These are phyloP conservation scores for Gymnocheta viridis DNA, from an alignment of 2,888 invertebrate species.

Conservation along the genomic window DNA sequence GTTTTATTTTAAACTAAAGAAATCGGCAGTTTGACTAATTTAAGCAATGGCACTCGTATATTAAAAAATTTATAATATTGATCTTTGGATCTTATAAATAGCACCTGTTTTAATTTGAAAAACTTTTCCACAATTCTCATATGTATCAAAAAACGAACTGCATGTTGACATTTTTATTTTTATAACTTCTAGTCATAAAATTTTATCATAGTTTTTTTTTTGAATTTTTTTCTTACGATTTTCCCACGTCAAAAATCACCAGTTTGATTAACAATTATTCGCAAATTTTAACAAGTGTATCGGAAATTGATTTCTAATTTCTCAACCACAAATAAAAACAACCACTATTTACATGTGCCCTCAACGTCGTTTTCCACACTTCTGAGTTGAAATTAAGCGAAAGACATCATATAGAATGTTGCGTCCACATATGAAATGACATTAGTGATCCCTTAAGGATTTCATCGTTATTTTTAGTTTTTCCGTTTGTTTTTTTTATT, in stretches of 20 bases:
- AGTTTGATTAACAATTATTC: slow-evolving; percentile 47
- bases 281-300: slow-evolving; percentile 54
- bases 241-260: slow-evolving; percentile 35
- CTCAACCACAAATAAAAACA: slow-evolving; percentile 25
- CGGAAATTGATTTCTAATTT: slow-evolving; percentile 52
- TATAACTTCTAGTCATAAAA: slow-evolving; percentile 4
- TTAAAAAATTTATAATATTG: neutral
- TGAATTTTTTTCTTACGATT: slow-evolving; percentile 3
- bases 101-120: neutral
- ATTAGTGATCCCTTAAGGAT: slow-evolving; percentile 62
- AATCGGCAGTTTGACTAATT: too few relatives aligned
- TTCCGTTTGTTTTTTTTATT: neutral
- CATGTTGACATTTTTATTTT: slow-evolving; percentile 17
- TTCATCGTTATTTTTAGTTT: slow-evolving; percentile 29
- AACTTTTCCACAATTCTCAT: neutral
- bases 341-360: neutral
- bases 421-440: slow-evolving; percentile 35
- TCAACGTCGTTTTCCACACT: neutral
- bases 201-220: neutral
- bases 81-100: too few relatives aligned
- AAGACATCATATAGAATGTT: neutral
- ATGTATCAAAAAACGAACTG: neutral
- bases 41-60: neutral
- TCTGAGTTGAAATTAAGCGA: neutral
- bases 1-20: too few relatives aligned